These are phyloP conservation scores for Ceratoteleas bidentatus DNA, from an alignment of 1,140 invertebrate genomes.

Conservation along the genomic window DNA sequence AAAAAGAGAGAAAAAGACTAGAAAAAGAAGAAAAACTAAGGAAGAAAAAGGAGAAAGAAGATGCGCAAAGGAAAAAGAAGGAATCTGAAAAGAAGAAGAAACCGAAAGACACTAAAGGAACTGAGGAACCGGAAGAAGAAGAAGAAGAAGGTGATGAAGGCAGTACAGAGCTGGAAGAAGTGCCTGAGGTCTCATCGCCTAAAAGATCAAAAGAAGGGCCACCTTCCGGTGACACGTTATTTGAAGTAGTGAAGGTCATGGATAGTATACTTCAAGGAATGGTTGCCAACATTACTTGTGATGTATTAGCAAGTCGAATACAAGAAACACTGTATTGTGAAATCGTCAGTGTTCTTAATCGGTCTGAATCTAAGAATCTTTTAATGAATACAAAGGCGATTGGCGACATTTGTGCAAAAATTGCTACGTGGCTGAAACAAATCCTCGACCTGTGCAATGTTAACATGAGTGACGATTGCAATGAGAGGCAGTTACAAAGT, in stretches of 20 bases:
- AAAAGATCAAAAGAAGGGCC: too few species aligned
- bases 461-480: conserved; percentile 16
- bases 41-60: conserved; percentile 62
- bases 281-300: not conserved
- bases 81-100: not conserved
- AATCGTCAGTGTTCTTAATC: conserved; percentile 29
- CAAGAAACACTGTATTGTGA: conserved; percentile 30
- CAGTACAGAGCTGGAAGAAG: not conserved
- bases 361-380: conserved; percentile 44
- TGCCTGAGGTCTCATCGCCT: too few species aligned
- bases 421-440: conserved; percentile 70
- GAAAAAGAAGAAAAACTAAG: conserved; percentile 7
- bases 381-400: conserved; percentile 58
- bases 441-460: conserved; percentile 63
- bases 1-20: not conserved
- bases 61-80: not conserved
- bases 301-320: conserved; percentile 17
- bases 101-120: not conserved
- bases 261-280: conserved; percentile 2
- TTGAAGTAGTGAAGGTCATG: conserved; percentile 8
- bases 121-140: conserved; percentile 65
- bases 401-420: conserved; percentile 70
- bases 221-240: conserved; percentile 5
- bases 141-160: conserved; percentile 6
- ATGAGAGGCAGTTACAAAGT: conserved; percentile 61